Base-by-base conservation (phyloP, 2,888 invertebrate genomes). In the Tetranychus piercei region DNA sequence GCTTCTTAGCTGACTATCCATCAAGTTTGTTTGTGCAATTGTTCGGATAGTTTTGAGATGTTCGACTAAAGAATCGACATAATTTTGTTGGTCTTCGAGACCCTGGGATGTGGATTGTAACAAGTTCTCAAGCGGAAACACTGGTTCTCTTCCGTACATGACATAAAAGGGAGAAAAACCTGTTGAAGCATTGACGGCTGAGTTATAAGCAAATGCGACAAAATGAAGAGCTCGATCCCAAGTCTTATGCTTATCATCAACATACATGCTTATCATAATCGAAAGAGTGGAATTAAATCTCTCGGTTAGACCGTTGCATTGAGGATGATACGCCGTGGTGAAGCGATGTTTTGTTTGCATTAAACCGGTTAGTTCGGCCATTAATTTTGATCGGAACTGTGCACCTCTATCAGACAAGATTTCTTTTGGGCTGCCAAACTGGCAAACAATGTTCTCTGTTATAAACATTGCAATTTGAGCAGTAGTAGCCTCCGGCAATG, bases 171-270 rank as follows among this genome's bases (percentile, higher is more conserved):
- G 79, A 9, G 77, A 71, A 15, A 75, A 75, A 15, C 71, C 34
- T 11, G 78, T 76, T 4, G 77, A 77, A 0, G n/a, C 69, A n/a
- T 79, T 78, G 4, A 65, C 22, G 18, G 77, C 64, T 0, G 77
- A 76, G 64, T 79, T 79, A 55, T 79, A 78, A 8, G 79, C 77
- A 72, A 78, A 78, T 0, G 72, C 65, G 4, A 76, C 65, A 9
- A 77, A 43, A 1, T 74, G 75, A 0, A 80, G n/a, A 9, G 73
- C 71, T 11, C 67, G 34, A 45, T 79, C 79, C 80, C 79, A 80
- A 9, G 78, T 74, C 2, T 18, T 67, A 15, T 78, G 78, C 1
- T 22, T n/a, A 11, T 70, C 34, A n/a, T 74, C 72, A 15, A 78
- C 74, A 22, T 77, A 78, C 23, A 70, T 71, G 0, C 76, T 71